Base-by-base conservation (phyloP, 2,888 invertebrate species). In the Epiperipatus broadwayi region DNA sequence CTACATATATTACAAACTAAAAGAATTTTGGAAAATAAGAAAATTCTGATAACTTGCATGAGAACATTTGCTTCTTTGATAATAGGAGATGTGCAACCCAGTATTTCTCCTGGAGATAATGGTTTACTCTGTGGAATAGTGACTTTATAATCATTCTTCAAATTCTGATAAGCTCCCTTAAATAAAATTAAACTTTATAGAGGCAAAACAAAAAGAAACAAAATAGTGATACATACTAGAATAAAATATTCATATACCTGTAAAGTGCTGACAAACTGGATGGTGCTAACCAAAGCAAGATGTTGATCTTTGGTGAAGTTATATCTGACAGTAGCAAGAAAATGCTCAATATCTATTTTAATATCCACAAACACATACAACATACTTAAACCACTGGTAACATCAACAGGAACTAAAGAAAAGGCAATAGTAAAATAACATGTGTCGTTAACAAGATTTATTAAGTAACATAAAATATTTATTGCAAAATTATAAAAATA, bases 281-380 rank as follows among this genome's bases (percentile, higher is more conserved):
- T 89, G 20, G 95, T 97, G 60, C 91, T 87, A 46, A 95, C 84
- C 52, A 97, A 64, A 8, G 79, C 83, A 47, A 95, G 59, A 56
- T 72, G 73, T 15, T 63, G 59, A 3, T 52, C 52, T 14, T 49
- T 43, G 5, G 49, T 43, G 48, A 67, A 64, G 50, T 68, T 65
- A 41, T 50, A 56, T 60, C 76, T 73, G 1, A 97, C 64, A 10
- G 87, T 85, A 49, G 91, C 80, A 43, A 91, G 69, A 55, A 93
- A 83, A 64, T 97, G 95, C 41, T 75, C 65, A 0, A 79, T 72
- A 59, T 97, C 93, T 49, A 97, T 84, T 65, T 87, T 81, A 40
- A 97, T 95, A 56, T 93, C 93, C 18, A 99, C 97, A 67, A 99
- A 99, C 46, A 99, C 72, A 57, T 99, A 99, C 39, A 97, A 68